phyloP scores from a whole-genome alignment of 1,140 invertebrate species.

The Cotesia typhae region DNA sequence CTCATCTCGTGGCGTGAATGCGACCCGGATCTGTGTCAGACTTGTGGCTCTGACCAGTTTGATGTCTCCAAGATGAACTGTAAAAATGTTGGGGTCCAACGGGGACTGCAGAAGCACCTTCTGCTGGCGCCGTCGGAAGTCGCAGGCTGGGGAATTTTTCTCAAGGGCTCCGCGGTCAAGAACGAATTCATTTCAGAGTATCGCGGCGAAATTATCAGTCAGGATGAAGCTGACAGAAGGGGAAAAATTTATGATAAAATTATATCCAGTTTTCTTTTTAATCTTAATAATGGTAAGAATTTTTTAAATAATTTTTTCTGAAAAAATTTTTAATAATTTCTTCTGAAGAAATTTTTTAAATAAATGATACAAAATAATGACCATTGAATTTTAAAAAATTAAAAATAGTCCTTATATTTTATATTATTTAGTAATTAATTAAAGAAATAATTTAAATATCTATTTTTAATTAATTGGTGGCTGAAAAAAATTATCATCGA shows the following conservation, averaged over 20 bases:
- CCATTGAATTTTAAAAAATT: too few relatives aligned
- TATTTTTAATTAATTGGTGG: too few relatives aligned
- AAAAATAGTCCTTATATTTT: too few relatives aligned
- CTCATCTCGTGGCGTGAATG: conserved; percentile 98
- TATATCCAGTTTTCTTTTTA: conserved; percentile 99
- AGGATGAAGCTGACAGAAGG: conserved; percentile 97
- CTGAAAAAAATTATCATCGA: too few relatives aligned
- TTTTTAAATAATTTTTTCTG: too few relatives aligned
- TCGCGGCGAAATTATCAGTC: conserved; percentile 97
- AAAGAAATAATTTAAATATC: too few relatives aligned
- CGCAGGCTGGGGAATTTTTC: conserved; percentile 98
- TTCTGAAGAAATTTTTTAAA: too few relatives aligned
- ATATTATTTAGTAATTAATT: too few relatives aligned
- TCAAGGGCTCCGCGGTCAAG: conserved; percentile 94
- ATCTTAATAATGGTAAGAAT: conserved; percentile 84
- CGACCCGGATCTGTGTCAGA: conserved; percentile 96
- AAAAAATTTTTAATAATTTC: too few relatives aligned
- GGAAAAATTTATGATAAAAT: conserved; percentile 99
- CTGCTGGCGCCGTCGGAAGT: conserved; percentile 97
- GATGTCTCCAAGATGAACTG: conserved; percentile 87
- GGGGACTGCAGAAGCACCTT: conserved; percentile 88
- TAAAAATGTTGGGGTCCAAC: conserved; percentile 96
- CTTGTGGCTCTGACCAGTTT: conserved; percentile 95
- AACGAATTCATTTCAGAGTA: conserved; percentile 99
- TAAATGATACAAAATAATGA: too few relatives aligned